Evolutionary conservation across 1,140 invertebrate species (phyloP), one percentile per base, ranked within the genome.

Genomic region (Tetranychus cinnabarinus): DNA sequence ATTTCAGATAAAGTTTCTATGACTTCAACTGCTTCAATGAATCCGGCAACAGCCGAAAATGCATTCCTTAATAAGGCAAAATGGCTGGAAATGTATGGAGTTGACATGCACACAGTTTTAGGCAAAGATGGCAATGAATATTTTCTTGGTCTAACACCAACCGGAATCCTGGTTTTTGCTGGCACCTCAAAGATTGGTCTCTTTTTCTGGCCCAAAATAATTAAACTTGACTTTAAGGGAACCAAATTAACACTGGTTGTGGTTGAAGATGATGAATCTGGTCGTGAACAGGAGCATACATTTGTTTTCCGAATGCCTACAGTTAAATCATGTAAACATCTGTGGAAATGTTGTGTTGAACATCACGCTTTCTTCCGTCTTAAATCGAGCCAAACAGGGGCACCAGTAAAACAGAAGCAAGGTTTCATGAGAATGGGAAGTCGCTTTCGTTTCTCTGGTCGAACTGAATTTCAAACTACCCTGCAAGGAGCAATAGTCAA

Each of bases 131-230:
- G 87, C 65, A 86, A 91, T 58, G 87, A 93, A 69, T 97, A 98
- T 75, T 90, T 86, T 75, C 77, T 99, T 67, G 95, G 95, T 39
- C 75, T 99, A 65, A 97, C 93, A 56, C 95, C 95, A 59, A 92
- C 88, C 70, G 95, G 95, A 60, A 86, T 98, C 69, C 84, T 97
- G 67, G 84, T 98, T 54, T 81, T 97, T 69, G 81, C 95, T 66
- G 92, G 91, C 70, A 85, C 88, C 74, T 87, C 82, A 71, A 97
- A 95, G 76, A 95, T 98, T 66, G 95, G 92, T 65, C 88, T 96
- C 73, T 98, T 98, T 76, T 96, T 93, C 74, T 99, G 95, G 95
- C 89, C 90, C 55, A 81, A 90, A 71, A 93, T 96, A 69, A 88
- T 84, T 64, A 93, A 93, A 78, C 83, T 95, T 66, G 91, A 89